phyloP scores from a whole-genome alignment of 2,888 invertebrate genomes.

The Conchocele bisecta region DNA sequence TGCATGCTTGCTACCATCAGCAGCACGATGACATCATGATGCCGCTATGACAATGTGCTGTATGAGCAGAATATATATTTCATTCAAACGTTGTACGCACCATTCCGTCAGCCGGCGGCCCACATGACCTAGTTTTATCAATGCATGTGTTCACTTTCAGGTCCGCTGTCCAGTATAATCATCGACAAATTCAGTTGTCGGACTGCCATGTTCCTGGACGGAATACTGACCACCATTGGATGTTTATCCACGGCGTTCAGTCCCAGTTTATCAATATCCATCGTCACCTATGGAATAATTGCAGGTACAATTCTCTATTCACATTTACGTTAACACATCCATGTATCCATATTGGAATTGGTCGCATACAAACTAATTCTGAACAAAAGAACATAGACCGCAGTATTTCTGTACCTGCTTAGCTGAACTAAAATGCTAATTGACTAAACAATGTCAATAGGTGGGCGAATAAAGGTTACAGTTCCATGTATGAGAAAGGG shows the following conservation, averaged over 20 bases:
- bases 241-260: slow-evolving; percentile 60
- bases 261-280: slow-evolving; percentile 52
- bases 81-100: too few relatives aligned
- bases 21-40: too few relatives aligned
- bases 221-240: slow-evolving; percentile 59
- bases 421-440: too few relatives aligned
- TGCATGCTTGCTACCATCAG: too few relatives aligned
- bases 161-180: slow-evolving; percentile 63
- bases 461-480: too few relatives aligned
- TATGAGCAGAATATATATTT: too few relatives aligned
- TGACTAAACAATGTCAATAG: too few relatives aligned
- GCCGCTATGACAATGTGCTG: too few relatives aligned
- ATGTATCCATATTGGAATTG: neutral
- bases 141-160: slow-evolving; percentile 51
- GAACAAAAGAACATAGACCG: neutral
- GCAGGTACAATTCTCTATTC: slow-evolving; percentile 54
- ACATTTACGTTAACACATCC: neutral
- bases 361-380: neutral
- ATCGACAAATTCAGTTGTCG: slow-evolving; percentile 63
- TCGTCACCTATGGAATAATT: slow-evolving; percentile 62
- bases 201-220: slow-evolving; percentile 60
- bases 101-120: too few relatives aligned
- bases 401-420: neutral
- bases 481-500: too few relatives aligned
- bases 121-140: too few relatives aligned